Base-by-base conservation (phyloP, 2,888 invertebrate genomes). In the Coecobrya sp. region DNA sequence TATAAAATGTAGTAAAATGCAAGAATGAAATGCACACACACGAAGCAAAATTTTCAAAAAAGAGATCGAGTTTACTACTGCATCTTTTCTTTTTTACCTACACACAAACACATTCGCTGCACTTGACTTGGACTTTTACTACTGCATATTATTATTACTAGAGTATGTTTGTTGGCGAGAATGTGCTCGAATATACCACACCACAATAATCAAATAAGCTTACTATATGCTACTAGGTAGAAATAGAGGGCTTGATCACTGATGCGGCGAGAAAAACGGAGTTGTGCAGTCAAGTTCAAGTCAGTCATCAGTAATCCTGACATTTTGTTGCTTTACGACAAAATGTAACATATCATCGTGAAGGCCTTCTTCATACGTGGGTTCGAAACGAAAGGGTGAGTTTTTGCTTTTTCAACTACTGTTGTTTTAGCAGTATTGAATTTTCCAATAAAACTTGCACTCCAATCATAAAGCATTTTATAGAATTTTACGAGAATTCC, bases 1-100 rank as follows among this genome's bases (percentile, higher is more conserved):
- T n/a, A 76, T 8, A 85, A 85, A 85, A 85, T 85, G 85, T 68
- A 65, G 85, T 85, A 85, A 85, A 85, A 85, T 85, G 68, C 85
- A 68, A 85, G 85, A 85, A 85, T 85, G 85, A 85, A 85, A 85
- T 85, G 85, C 85, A 85, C 68, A 68, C 85, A 85, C 85, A 85
- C 85, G 85, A 68, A 85, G 85, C 19, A 16, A 27, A 52, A 11
- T 82, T 55, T 30, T 16, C n/a, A 19, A 36, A 68, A 85, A 68
- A 45, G 68, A 68, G 85, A 62, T 85, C 85, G 11, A 68, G 65
- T 45, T 84, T 62, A 68, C 65, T 65, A 30, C 62, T 36, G 85
- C 85, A 45, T 65, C 68, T 22, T 65, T 65, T 65, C 13, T 13
- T 49, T 42, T 36, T 16, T 30, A 16, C 10, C n/a, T 49, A 25